Base-by-base conservation (phyloP, 2,113 vertebrate species). In the Brachyhypopomus gauderio region DNA sequence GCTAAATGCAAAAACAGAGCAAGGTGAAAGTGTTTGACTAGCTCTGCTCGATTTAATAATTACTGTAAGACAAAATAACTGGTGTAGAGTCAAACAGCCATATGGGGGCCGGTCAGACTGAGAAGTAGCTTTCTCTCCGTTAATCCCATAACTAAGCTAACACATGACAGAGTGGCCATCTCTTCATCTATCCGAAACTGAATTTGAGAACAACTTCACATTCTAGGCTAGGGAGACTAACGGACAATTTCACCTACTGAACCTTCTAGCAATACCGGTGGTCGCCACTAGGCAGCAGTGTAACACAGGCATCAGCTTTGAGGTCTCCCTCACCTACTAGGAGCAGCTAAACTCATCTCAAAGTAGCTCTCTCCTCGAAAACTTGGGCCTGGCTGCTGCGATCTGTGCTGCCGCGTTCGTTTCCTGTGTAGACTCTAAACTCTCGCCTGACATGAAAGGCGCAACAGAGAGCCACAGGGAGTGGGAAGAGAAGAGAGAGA, bases 241-340 rank as follows among this genome's bases (percentile, higher is more conserved):
- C 16, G 17, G 25, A 27, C 38, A 7, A 12, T 4, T 16, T 69
- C 38, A 38, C 9, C 34, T 69, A 12, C 63, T 63, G n/a, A 85
- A 41, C 16, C 56, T 16, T 9, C 19, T 14, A 7, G 85, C 85
- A 92, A 83, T 92, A 88, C 90, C 56, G 0, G 0, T 16, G 86
- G 84, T 90, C 89, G 88, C 92, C 93, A 91, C 93, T 90, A 92
- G 93, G 89, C 84, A 90, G 90, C 78, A 80, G 92, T 93, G 83
- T 90, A 90, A 89, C 59, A 88, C 86, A 82, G 84, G 80, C 75
- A n/a, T 90, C 90, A 62, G 62, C 52, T 59, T 89, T n/a, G n/a
- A 48, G 59, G n/a, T 59, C 36, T 62, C 71, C 27, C 45, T 79
- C n/a, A 41, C 41, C 73, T n/a, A 36, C 70, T 55, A 55, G 34